A percentile compares a stretch with the other conserved stretches of the same genome.
phyloP scores from a whole-genome alignment of 2,797 vertebrate genomes.

The Thaleichthys pacificus region DNA sequence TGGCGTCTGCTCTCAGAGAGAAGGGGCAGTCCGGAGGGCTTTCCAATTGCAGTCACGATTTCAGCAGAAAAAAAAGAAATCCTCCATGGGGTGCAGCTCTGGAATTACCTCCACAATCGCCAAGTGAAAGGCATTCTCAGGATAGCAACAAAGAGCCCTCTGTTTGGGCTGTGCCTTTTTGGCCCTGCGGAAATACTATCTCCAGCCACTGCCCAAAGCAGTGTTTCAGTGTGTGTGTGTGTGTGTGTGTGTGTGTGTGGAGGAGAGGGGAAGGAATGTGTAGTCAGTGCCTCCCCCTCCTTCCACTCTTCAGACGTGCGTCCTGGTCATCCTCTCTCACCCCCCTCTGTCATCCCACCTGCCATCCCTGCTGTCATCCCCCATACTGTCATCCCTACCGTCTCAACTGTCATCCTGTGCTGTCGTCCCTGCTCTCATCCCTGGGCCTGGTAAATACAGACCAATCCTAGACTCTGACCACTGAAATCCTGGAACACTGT shows the following conservation, averaged over 20 bases:
- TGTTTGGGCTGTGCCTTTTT: conserved; percentile 69
- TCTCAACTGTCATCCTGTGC: no score
- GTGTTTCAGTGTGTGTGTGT: conserved; percentile 37
- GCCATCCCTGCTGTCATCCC: no score
- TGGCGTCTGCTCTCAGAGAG: neutral
- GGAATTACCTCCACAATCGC: conserved; percentile 68
- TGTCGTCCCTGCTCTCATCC: no score
- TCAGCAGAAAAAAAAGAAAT: conserved; percentile 27
- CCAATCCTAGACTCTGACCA: no score
- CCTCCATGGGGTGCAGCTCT: conserved; percentile 46
- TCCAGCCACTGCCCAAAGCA: conserved; percentile 51
- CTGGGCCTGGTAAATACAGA: no score
- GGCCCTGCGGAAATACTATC: conserved; percentile 73
- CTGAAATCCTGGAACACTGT: no score
- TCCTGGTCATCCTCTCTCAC: conserved; percentile 38
- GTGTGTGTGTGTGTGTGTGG: no score
- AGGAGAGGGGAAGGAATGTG: conserved; percentile 38
- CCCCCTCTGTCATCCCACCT: no score
- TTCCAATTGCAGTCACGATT: conserved; percentile 62
- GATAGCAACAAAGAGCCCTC: conserved; percentile 72
- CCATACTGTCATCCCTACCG: no score
- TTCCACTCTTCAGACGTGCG: conserved; percentile 48
- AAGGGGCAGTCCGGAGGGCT: conserved; percentile 44
- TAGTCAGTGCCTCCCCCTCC: conserved; percentile 42
- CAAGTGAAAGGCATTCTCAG: conserved; percentile 67